Conservation (phyloP, 2,113 vertebrate species). For the Conger conger region DNA sequence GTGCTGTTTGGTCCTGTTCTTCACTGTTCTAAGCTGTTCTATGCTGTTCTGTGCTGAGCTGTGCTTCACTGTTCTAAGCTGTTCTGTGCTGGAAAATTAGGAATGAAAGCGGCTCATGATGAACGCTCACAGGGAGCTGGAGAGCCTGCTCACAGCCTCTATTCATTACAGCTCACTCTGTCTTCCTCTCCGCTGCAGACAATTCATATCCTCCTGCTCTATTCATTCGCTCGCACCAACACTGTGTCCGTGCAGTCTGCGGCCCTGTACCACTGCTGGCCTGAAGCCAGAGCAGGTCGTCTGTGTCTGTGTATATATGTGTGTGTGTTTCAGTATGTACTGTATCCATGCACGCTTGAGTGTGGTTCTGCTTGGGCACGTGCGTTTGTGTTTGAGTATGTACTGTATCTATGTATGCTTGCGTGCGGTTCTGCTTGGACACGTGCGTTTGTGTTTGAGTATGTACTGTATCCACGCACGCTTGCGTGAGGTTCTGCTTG, state of each 20-base stretch:
- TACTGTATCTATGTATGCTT: neutral
- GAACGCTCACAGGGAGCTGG: neutral
- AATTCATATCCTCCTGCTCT: neutral
- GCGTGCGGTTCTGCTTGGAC: neutral
- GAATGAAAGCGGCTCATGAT: neutral
- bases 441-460: constrained; percentile 23
- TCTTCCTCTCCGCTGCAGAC: neutral
- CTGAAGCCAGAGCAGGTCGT: neutral
- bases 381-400: constrained; percentile 27
- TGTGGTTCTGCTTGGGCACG: neutral
- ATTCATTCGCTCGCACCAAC: neutral
- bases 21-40: too few relatives aligned
- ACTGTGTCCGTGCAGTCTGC: neutral
- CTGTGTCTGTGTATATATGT: neutral
- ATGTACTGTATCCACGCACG: neutral
- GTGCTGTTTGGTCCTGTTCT: too few relatives aligned
- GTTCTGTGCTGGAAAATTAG: neutral
- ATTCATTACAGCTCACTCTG: neutral
- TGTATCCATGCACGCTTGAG: too few relatives aligned
- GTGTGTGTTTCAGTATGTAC: neutral
- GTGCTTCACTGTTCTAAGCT: neutral
- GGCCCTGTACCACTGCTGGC: neutral
- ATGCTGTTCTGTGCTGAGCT: neutral
- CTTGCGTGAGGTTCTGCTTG: neutral
- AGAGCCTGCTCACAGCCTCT: neutral